phyloP scores from a whole-genome alignment of 2,888 invertebrate genomes.

The Pachycephus smyrnensis region DNA sequence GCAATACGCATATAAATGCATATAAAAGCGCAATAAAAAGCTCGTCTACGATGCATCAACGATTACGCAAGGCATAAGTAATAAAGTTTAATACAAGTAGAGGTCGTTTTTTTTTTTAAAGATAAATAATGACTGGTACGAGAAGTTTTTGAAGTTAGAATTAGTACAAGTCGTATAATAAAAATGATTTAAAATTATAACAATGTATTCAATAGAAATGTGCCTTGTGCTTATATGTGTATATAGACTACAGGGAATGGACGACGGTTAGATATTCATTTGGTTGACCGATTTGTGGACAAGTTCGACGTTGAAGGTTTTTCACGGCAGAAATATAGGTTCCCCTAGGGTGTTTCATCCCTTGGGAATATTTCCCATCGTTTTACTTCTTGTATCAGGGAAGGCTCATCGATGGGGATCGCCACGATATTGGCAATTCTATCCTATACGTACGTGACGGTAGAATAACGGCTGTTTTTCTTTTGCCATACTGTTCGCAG shows the following conservation, averaged over 20 bases:
- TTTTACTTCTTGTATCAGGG: neutral
- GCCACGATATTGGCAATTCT: neutral
- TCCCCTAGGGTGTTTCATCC: neutral
- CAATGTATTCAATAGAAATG: neutral
- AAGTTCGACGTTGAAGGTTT: neutral
- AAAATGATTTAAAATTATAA: neutral
- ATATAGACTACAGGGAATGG: neutral
- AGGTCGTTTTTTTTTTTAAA: neutral
- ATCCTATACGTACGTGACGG: neutral
- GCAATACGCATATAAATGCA: neutral
- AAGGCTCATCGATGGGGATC: neutral
- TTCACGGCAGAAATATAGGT: neutral
- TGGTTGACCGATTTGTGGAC: neutral
- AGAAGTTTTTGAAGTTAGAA: neutral
- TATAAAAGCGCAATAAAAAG: neutral
- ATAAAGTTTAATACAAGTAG: neutral
- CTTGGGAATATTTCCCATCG: neutral
- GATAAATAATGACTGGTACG: neutral
- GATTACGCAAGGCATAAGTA: neutral
- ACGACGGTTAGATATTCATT: neutral
- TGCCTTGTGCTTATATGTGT: neutral
- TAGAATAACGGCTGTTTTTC: neutral
- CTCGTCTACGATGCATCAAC: neutral
- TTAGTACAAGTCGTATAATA: neutral
- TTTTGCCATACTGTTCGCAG: constrained; percentile 37